Percentiles rank a stretch among this genome's conserved stretches.
These are phyloP conservation scores for Tachypleus tridentatus DNA, from an alignment of 1,140 invertebrate genomes.

Conservation along the genomic window DNA sequence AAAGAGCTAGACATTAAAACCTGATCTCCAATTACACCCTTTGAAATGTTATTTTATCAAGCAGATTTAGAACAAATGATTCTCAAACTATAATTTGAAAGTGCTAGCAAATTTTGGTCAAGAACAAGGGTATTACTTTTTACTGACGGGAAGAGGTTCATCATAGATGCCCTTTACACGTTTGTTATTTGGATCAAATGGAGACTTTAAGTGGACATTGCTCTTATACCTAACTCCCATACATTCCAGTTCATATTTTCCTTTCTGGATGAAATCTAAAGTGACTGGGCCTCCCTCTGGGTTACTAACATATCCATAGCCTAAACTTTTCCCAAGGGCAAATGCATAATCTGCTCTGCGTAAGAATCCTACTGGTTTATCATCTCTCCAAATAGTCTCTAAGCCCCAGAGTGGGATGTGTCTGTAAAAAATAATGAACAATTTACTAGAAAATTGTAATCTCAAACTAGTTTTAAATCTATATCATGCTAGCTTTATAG, in stretches of 20 bases:
- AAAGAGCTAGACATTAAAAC: too few species aligned
- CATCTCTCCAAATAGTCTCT: constrained; percentile 69
- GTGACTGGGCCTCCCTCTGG: constrained; percentile 44
- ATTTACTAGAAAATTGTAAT: too few species aligned
- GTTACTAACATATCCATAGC: constrained; percentile 46
- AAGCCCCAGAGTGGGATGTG: constrained; percentile 62
- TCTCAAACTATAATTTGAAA: too few species aligned
- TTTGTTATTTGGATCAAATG: constrained; percentile 61
- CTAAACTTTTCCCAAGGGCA: constrained; percentile 53
- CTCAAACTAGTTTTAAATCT: too few species aligned
- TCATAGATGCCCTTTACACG: constrained; percentile 38
- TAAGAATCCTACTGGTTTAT: constrained; percentile 58
- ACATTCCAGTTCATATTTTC: constrained; percentile 64
- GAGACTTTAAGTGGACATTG: constrained; percentile 52
- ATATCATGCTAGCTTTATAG: too few species aligned
- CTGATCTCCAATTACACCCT: too few species aligned
- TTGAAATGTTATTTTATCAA: too few species aligned
- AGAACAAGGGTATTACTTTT: too few species aligned
- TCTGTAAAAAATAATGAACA: constrained; percentile 26
- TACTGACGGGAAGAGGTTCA: too few species aligned
- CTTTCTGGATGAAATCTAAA: constrained; percentile 51
- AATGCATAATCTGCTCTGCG: constrained; percentile 67
- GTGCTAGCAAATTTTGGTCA: too few species aligned
- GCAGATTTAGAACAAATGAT: too few species aligned
- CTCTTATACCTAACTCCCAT: constrained; percentile 58